Evolutionary conservation across 1,140 invertebrate genomes (phyloP).

Genomic region (Eurosta solidaginis): DNA sequence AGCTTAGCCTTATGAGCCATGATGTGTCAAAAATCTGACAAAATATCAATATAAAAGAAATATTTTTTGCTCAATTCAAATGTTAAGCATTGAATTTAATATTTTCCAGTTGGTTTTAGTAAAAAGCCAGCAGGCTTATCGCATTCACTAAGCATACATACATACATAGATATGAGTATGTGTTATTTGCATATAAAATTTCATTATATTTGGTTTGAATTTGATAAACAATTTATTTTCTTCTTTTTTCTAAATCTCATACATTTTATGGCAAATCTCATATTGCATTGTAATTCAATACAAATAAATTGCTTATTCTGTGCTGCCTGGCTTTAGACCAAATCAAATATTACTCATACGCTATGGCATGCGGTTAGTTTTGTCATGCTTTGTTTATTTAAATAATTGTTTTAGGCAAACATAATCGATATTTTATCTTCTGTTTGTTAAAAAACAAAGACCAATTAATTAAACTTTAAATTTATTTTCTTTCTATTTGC

Average conservation of each 20-base stretch:
- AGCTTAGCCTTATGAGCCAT: not conserved
- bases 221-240: not conserved
- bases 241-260: not conserved
- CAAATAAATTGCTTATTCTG: not conserved
- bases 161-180: no score
- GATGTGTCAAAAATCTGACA: not conserved
- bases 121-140: slow-evolving; percentile 20
- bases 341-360: not conserved
- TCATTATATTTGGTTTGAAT: slow-evolving; percentile 27
- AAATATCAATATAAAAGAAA: not conserved
- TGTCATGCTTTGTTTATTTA: no score
- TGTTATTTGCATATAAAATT: slow-evolving; percentile 29
- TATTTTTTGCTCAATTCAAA: not conserved
- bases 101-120: slow-evolving; percentile 6
- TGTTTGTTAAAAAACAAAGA: not conserved
- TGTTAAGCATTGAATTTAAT: not conserved
- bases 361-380: no score
- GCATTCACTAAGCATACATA: no score
- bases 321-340: not conserved
- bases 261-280: not conserved
- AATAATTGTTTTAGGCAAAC: no score
- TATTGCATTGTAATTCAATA: not conserved
- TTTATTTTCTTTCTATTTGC: not conserved
- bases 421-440: no score
- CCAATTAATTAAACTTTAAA: not conserved